Conservation (phyloP, 2,797 vertebrate species). For the Amazonetta brasiliensis region DNA sequence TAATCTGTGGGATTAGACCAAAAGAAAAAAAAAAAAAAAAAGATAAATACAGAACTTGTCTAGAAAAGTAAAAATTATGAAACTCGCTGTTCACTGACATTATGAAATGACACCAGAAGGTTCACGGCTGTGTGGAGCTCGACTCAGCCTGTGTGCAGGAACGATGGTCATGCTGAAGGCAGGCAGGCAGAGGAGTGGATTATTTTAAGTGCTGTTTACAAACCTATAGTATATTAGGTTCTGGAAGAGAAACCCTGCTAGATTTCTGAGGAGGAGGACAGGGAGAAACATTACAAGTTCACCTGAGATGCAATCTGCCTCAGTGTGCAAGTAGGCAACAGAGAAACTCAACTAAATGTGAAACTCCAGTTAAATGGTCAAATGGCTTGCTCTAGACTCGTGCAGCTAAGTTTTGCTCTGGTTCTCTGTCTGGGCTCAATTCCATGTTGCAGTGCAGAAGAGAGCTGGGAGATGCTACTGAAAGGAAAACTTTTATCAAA, state of each 20-base stretch:
- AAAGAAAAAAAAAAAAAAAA: background rate
- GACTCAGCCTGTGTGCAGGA: background rate
- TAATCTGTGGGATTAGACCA: background rate
- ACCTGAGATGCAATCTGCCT: background rate
- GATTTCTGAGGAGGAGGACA: background rate
- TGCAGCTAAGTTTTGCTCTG: background rate
- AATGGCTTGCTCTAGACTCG: background rate
- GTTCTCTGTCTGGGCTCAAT: background rate
- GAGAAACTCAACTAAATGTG: background rate
- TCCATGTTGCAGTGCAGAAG: rapidly evolving
- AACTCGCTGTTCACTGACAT: background rate
- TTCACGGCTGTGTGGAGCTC: background rate
- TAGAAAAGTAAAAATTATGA: background rate
- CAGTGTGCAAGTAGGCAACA: background rate
- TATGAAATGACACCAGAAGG: background rate
- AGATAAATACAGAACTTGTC: background rate
- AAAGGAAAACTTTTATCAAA: background rate
- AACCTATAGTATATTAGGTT: background rate
- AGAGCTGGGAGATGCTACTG: background rate
- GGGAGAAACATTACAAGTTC: background rate
- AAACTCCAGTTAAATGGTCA: background rate
- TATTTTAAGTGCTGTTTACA: background rate
- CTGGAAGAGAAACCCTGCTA: background rate
- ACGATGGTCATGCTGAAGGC: background rate
- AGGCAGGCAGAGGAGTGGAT: background rate